Conservation (phyloP, 2,797 vertebrate species). For the Gobionotothen gibberifrons region DNA sequence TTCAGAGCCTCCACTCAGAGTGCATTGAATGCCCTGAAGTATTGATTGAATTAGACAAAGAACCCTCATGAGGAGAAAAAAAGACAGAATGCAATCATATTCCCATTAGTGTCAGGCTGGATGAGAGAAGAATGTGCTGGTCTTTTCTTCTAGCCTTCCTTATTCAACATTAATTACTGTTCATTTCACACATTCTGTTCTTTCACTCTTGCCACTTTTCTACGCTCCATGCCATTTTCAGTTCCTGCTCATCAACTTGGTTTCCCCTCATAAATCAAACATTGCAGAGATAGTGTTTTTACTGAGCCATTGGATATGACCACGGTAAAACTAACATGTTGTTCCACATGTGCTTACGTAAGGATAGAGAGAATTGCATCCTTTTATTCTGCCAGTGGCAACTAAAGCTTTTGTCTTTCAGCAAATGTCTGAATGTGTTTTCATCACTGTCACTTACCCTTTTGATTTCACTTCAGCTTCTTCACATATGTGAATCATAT, state of each 20-base stretch:
- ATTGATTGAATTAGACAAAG: slow-evolving; percentile 85
- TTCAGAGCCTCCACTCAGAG: slow-evolving; percentile 76
- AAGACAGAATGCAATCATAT: slow-evolving; percentile 82
- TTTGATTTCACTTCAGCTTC: slow-evolving; percentile 30
- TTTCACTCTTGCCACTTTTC: slow-evolving; percentile 41
- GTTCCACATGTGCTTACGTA: slow-evolving; percentile 20
- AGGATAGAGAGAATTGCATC: slow-evolving; percentile 26
- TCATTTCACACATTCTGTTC: slow-evolving; percentile 76
- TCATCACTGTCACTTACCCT: slow-evolving; percentile 52
- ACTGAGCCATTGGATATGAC: slow-evolving; percentile 24
- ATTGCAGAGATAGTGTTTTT: slow-evolving; percentile 12
- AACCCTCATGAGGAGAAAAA: slow-evolving; percentile 75
- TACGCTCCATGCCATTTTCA: slow-evolving; percentile 23
- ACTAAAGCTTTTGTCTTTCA: slow-evolving; percentile 51
- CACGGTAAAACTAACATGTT: slow-evolving; percentile 12
- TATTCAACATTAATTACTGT: slow-evolving; percentile 82
- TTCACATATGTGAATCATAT: slow-evolving; percentile 41
- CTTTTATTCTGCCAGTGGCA: slow-evolving; percentile 50
- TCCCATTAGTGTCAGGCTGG: slow-evolving; percentile 78
- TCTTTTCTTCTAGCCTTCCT: slow-evolving; percentile 70
- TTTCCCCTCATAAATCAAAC: slow-evolving; percentile 47
- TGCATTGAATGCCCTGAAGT: slow-evolving; percentile 72
- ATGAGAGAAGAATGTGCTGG: slow-evolving; percentile 59
- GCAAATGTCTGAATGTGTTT: slow-evolving; percentile 58
- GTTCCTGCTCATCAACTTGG: slow-evolving; percentile 32